These are phyloP conservation scores for Motacilla tschutschensis DNA, from an alignment of 2,113 vertebrate species.

Conservation along the genomic window DNA sequence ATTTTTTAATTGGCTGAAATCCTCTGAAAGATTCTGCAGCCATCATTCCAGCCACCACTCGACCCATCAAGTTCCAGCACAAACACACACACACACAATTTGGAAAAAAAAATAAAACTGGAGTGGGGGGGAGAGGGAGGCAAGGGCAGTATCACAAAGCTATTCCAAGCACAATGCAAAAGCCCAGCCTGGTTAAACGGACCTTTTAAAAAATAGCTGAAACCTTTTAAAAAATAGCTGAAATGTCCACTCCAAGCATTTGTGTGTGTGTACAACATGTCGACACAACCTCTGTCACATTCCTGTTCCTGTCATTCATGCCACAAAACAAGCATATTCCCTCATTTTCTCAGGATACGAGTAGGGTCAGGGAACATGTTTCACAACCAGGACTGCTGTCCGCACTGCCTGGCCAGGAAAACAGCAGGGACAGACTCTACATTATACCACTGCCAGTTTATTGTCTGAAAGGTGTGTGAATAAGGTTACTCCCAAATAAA, in stretches of 20 bases:
- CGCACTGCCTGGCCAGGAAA: background rate
- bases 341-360: background rate
- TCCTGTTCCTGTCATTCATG: background rate
- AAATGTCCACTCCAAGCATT: background rate
- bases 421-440: conserved; percentile 13
- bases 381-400: background rate
- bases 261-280: background rate
- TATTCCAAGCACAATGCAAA: conserved; percentile 8
- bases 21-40: conserved; percentile 47
- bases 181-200: background rate
- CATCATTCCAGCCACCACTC: conserved; percentile 2
- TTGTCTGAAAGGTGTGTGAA: background rate
- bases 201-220: background rate
- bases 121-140: background rate
- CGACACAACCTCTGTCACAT: background rate
- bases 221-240: background rate
- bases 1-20: conserved; percentile 72
- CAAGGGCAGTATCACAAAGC: background rate
- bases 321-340: background rate
- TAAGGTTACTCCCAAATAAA: background rate
- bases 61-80: background rate
- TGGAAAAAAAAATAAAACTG: background rate
- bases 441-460: background rate
- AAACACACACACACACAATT: background rate
- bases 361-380: background rate